Base-by-base conservation (phyloP, 2,888 invertebrate genomes). In the Allophyes oxyacanthae region DNA sequence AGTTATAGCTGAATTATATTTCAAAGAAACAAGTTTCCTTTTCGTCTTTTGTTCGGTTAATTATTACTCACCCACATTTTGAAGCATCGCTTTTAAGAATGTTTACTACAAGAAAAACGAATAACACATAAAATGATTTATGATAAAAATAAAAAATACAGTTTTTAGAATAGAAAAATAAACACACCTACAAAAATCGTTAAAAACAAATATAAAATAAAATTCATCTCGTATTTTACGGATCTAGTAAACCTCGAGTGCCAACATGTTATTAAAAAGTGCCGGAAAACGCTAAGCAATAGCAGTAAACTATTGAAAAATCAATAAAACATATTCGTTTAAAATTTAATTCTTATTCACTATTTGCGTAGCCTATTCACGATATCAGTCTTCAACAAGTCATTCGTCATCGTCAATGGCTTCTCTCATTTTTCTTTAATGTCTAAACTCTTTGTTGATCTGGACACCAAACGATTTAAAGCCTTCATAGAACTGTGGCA, bases 401-500 rank as follows among this genome's bases (percentile, higher is more conserved):
- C 36, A 40, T 13, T 34, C 3, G 20, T 14, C n/a, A n/a, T n/a
- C 14, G 9, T 30, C 13, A 26, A 6, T 7, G 6, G n/a, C 8
- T 7, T 38, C 28, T 15, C 46, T 61, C 13, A 57, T 55, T 30
- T 33, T 15, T 9, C 36, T 44, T 28, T 33, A 8, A 8, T 10
- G 40, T 25, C 69, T 38, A 42, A 90, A 94, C 61, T 94, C 92
- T 2, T 72, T 72, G 57, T 60, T 83, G 25, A 94, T 92, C 45
- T 87, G 84, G 1, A 49, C 26, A 1, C 75, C 89, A 51, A 92
- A 90, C 6, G 64, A 78, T 67, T 69, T 86, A 58, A 94, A 94
- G 0, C 93, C 94, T 77, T 87, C 87, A 43, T 88, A 93, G 54
- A 88, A 88, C 50, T 88, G 85, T 26, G 94, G 92, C 37, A 94